phyloP scores from a whole-genome alignment of 2,113 vertebrate species.

The Poecile atricapillus region DNA sequence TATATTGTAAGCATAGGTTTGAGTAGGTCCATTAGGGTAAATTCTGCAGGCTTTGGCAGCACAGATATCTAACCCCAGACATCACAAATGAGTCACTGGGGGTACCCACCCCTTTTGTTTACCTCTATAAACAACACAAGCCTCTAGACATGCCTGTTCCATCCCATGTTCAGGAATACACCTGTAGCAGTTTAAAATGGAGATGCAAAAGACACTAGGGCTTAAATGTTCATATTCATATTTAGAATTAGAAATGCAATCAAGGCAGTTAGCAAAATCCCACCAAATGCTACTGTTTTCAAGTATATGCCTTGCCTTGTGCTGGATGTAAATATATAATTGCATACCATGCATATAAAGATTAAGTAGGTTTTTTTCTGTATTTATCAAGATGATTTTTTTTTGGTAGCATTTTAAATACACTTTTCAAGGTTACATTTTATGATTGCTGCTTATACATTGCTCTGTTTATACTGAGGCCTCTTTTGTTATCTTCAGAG shows the following conservation, averaged over 20 bases:
- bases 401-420: neutral
- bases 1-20: neutral
- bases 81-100: neutral
- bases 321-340: slow-evolving; percentile 32
- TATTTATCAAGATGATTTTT: neutral
- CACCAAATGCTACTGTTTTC: slow-evolving; percentile 40
- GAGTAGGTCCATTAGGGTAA: neutral
- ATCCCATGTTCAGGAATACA: neutral
- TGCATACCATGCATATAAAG: slow-evolving; percentile 5
- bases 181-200: slow-evolving; percentile 26
- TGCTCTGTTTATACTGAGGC: slow-evolving; percentile 17
- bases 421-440: neutral
- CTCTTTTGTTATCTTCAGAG: slow-evolving; percentile 32
- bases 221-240: slow-evolving; percentile 26
- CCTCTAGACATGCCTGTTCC: neutral
- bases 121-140: neutral
- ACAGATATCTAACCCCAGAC: neutral
- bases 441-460: neutral
- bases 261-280: slow-evolving; percentile 46
- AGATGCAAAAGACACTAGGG: slow-evolving; percentile 19
- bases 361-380: slow-evolving; percentile 18
- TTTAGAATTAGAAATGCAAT: slow-evolving; percentile 59
- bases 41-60: neutral
- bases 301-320: slow-evolving; percentile 18
- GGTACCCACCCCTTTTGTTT: neutral